Base-by-base conservation (phyloP, 2,888 invertebrate species). In the Pecten maximus region DNA sequence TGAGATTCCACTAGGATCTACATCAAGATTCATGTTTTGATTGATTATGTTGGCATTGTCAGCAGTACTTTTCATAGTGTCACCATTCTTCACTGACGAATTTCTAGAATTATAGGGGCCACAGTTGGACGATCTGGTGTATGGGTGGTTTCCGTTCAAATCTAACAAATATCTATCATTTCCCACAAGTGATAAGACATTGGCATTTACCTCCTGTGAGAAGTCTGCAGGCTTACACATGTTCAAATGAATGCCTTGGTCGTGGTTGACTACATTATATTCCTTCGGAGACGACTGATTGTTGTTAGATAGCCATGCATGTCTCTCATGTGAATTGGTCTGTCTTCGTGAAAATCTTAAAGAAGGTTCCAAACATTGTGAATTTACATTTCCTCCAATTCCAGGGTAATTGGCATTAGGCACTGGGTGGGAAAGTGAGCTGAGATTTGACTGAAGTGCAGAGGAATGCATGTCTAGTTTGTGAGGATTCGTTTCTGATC, bases 391-490 rank as follows among this genome's bases (percentile, higher is more conserved):
- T 74, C 74, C 74, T 74, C 74, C 74, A 4, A 28, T 74, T 35
- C 74, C 74, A 35, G 10, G 74, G 23, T 35, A 74, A 74, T 74
- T 74, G 35, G 74, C 74, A 35, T 74, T 74, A 74, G 74, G 74
- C 74, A 74, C 74, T 35, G 74, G 28, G 8, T 74, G 28, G 28
- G 74, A 8, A 35, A 28, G 74, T 6, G 28, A 74, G 74, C 74
- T 74, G 23, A 74, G 74, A 74, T 74, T 74, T 74, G 74, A 74
- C 74, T 74, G 74, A 74, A 74, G 74, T 74, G 74, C 19, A 10
- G 74, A 74, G 74, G 74, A 35, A 19, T 74, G 74, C 35, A 35
- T 35, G 35, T 74, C 74, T 10, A 74, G 74, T 15, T 28, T 35
- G 35, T 74, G 74, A 23, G 74, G 74, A 28, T 28, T 35, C 28